Evolutionary conservation across 2,797 vertebrate species (phyloP), one percentile per base, ranked within the genome.

Genomic region (Liasis olivaceus): DNA sequence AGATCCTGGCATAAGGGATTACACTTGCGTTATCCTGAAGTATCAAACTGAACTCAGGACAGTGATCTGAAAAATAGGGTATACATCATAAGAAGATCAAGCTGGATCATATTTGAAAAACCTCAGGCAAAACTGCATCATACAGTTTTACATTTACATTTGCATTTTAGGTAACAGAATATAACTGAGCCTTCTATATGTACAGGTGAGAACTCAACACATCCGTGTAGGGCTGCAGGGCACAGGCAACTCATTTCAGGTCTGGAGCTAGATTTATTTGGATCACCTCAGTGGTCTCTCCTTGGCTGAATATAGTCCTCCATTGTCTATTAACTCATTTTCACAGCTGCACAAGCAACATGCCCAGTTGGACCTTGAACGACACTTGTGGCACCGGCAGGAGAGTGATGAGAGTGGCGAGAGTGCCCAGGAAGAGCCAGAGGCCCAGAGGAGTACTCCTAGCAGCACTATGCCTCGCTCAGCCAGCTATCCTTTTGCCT

Each of bases 351-450:
- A 98, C 96, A 99, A 99, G 96, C 99, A 99, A 97, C 99, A 99
- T 14, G 98, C 98, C 1, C 98, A 98, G 59, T 97, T 98, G 0
- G 99, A 99, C 91, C 97, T 98, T 0, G 99, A 99, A 58, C 98
- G 99, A 81, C 99, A 99, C 95, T 98, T 99, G 1, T 99, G 99
- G 99, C 99, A 99, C 97, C 97, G 99, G 24, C 98, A 98, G 95
- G 99, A 99, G 94, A 99, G 99, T 0, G 99, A 99, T 0, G 99
- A 99, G 95, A 99, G 99, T 64, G 98, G 99, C 3, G 99, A 99
- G 96, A 99, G 99, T 0, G 94, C 98, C 90, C 98, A 98, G 0
- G 99, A 99, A 28, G 99, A 99, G 93, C 91, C 96, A 3, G 98
- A 98, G 0, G 89, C 92, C 15, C 95, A 97, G 42, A 97, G 97